Percentiles rank a stretch among this genome's conserved stretches.
phyloP scores from a whole-genome alignment of 2,113 vertebrate species.

The Rhombomys opimus region DNA sequence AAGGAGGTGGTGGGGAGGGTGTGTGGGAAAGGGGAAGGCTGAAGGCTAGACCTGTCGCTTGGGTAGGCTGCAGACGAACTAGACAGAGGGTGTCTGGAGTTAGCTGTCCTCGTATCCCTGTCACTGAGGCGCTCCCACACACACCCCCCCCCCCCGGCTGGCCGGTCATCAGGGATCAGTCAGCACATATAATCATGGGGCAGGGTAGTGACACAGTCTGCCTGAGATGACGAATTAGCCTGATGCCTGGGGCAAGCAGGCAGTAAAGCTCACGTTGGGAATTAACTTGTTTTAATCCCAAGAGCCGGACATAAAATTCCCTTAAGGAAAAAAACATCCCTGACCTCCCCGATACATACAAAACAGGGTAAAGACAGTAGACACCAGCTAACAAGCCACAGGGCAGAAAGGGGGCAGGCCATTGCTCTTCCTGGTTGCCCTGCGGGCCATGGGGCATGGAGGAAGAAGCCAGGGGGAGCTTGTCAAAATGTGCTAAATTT shows the following conservation, averaged over 20 bases:
- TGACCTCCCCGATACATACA: background rate
- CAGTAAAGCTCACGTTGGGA: background rate
- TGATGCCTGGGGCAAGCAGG: background rate
- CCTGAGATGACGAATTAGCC: background rate
- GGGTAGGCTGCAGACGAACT: background rate
- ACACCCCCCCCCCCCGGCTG: background rate
- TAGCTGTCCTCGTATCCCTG: background rate
- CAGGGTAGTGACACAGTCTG: background rate
- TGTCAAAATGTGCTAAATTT: background rate
- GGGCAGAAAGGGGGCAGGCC: too few relatives aligned
- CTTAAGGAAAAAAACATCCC: background rate
- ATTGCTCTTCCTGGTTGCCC: background rate
- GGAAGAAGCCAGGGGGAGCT: background rate
- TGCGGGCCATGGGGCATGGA: background rate
- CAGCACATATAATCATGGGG: background rate
- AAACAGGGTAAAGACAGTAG: background rate
- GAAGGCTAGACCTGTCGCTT: background rate
- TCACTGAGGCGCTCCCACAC: background rate
- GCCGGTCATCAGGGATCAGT: background rate
- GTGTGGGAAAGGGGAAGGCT: background rate
- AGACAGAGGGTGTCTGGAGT: background rate
- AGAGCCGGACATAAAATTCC: constrained; percentile 12
- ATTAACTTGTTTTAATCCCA: constrained; percentile 30
- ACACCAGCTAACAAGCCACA: background rate
- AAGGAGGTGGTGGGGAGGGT: background rate